phyloP scores from a whole-genome alignment of 2,888 invertebrate species.

The Gonocerus acuteangulatus region DNA sequence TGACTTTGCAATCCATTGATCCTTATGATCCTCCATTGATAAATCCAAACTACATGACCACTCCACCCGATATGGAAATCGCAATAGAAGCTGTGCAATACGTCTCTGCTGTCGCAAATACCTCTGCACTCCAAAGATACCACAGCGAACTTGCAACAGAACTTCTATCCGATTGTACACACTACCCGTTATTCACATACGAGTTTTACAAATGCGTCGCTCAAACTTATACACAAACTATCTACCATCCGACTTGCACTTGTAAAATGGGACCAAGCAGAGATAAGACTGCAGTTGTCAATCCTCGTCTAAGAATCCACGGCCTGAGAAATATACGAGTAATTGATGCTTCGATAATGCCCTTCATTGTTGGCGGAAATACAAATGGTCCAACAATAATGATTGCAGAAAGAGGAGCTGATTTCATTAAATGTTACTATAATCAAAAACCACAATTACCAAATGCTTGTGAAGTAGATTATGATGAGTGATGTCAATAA shows the following conservation, averaged over 20 bases:
- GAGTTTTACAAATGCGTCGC: constrained; percentile 48
- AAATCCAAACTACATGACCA: constrained; percentile 48
- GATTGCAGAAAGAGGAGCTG: constrained; percentile 42
- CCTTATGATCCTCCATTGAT: constrained; percentile 46
- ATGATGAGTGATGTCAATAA: not conserved
- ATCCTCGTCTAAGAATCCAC: constrained; percentile 38
- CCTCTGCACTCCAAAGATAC: constrained; percentile 36
- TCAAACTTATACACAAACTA: constrained; percentile 51
- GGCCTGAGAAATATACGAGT: constrained; percentile 41
- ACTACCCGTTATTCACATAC: constrained; percentile 32
- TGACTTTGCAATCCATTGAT: constrained; percentile 15
- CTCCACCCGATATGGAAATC: constrained; percentile 43
- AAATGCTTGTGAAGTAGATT: not conserved
- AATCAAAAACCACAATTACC: constrained; percentile 11
- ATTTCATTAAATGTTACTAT: constrained; percentile 31
- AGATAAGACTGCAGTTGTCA: constrained; percentile 40
- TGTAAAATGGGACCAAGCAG: constrained; percentile 40
- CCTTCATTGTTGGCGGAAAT: constrained; percentile 41
- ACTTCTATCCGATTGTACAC: constrained; percentile 34
- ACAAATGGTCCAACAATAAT: constrained; percentile 42
- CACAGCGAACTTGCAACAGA: constrained; percentile 34
- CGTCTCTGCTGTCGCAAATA: constrained; percentile 34
- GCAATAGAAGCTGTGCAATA: constrained; percentile 39
- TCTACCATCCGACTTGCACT: constrained; percentile 39
- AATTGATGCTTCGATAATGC: constrained; percentile 43